phyloP scores from a whole-genome alignment of 2,888 invertebrate genomes.

The Drosophila nr. medialis region DNA sequence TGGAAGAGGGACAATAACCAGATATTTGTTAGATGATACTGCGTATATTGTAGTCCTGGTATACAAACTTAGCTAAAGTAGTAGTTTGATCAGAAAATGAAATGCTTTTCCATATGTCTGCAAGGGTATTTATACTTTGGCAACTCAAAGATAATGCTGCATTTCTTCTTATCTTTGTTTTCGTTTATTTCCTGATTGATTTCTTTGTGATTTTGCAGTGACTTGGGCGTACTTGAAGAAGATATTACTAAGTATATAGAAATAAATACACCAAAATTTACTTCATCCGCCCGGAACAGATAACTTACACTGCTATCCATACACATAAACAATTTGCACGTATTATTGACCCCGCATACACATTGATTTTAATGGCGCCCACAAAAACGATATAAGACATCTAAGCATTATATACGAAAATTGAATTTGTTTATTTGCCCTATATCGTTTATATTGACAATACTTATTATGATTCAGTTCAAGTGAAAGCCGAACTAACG shows the following conservation, averaged over 20 bases:
- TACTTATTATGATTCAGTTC: not conserved
- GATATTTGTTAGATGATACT: not conserved
- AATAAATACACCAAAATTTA: constrained; percentile 23
- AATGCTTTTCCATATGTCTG: not conserved
- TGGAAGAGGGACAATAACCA: not conserved
- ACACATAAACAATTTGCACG: not conserved
- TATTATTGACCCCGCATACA: not conserved
- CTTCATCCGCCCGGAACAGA: constrained; percentile 21
- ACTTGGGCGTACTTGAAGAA: constrained; percentile 70
- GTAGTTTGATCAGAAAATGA: not conserved
- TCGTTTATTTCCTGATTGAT: constrained; percentile 55
- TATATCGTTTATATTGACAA: not conserved
- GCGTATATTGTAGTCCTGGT: no score
- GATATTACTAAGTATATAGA: constrained; percentile 72
- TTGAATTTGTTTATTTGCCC: constrained; percentile 4
- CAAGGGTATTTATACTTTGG: not conserved
- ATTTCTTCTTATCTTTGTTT: constrained; percentile 19
- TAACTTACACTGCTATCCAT: constrained; percentile 8
- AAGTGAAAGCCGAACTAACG: not conserved
- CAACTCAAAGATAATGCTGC: constrained; percentile 7
- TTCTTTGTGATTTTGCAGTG: constrained; percentile 80
- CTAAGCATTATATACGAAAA: not conserved
- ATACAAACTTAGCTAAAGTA: no score
- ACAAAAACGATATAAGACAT: not conserved
- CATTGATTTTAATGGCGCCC: not conserved